Conservation (phyloP, 2,797 vertebrate genomes). For the Pelobates cultripes region DNA sequence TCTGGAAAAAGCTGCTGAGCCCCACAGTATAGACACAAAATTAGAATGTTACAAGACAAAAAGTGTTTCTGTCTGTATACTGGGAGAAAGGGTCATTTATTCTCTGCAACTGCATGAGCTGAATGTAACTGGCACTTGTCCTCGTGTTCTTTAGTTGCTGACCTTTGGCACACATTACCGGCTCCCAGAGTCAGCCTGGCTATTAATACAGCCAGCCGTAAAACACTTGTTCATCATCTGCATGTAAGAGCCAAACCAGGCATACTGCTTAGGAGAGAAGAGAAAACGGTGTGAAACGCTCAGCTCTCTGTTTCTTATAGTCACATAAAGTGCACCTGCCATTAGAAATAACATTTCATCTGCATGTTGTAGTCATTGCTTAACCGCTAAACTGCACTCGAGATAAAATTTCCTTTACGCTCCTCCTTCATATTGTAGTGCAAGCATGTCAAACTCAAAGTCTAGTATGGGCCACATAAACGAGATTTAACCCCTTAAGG, state of each 20-base stretch:
- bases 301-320: no score
- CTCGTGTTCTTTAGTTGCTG: constrained; percentile 19
- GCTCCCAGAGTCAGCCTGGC: background rate
- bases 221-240: constrained; percentile 20
- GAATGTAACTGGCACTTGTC: background rate
- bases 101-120: background rate
- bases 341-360: no score
- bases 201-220: constrained; percentile 30
- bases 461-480: no score
- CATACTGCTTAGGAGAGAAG: background rate
- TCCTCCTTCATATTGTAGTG: no score
- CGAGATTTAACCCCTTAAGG: no score
- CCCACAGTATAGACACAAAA: background rate
- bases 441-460: no score
- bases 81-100: background rate
- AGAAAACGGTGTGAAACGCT: no score
- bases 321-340: no score
- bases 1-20: background rate
- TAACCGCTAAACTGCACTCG: no score
- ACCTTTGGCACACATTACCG: constrained; percentile 26
- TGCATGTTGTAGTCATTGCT: no score
- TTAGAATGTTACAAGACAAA: background rate
- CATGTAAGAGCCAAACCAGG: background rate
- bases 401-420: no score
- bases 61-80: no score